Percentiles rank a stretch among this genome's conserved stretches.
phyloP scores from a whole-genome alignment of 2,888 invertebrate genomes.

The Eupeodes luniger region DNA sequence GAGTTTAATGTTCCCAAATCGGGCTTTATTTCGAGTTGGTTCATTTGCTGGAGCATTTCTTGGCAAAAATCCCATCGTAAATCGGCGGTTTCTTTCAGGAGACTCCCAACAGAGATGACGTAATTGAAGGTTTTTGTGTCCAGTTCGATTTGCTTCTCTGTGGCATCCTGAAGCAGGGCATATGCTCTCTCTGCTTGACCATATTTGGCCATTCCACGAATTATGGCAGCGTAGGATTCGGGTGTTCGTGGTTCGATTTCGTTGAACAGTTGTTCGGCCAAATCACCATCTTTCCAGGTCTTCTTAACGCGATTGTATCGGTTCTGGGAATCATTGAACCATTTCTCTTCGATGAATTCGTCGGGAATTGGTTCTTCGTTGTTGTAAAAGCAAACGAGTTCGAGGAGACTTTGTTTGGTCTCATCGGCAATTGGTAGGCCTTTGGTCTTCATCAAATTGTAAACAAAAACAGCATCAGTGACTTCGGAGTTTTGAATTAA shows the following conservation, averaged over 20 bases:
- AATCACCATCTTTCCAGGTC: conserved; percentile 90
- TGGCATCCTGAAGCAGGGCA: conserved; percentile 87
- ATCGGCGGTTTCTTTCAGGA: conserved; percentile 88
- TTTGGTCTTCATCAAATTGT: conserved; percentile 88
- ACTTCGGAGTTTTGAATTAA: conserved; percentile 88
- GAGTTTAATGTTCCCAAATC: conserved; percentile 89
- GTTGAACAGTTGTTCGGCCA: conserved; percentile 91
- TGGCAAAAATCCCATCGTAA: conserved; percentile 87
- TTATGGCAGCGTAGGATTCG: conserved; percentile 90
- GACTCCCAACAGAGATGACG: conserved; percentile 87
- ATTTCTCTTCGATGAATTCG: conserved; percentile 91
- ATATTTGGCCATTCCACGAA: conserved; percentile 93
- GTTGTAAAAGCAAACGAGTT: conserved; percentile 93
- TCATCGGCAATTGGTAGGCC: conserved; percentile 84
- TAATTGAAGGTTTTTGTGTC: conserved; percentile 89
- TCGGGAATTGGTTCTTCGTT: conserved; percentile 88
- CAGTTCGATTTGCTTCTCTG: conserved; percentile 87
- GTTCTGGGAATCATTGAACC: conserved; percentile 87
- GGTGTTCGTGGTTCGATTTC: conserved; percentile 88
- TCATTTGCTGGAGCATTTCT: conserved; percentile 88
- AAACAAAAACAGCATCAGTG: conserved; percentile 89
- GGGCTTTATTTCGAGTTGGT: conserved; percentile 86
- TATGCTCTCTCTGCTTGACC: conserved; percentile 87
- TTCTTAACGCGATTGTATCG: conserved; percentile 85
- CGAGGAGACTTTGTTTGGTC: conserved; percentile 89